Evolutionary conservation across 2,797 vertebrate species (phyloP).

Genomic region (Lerista edwardsae): DNA sequence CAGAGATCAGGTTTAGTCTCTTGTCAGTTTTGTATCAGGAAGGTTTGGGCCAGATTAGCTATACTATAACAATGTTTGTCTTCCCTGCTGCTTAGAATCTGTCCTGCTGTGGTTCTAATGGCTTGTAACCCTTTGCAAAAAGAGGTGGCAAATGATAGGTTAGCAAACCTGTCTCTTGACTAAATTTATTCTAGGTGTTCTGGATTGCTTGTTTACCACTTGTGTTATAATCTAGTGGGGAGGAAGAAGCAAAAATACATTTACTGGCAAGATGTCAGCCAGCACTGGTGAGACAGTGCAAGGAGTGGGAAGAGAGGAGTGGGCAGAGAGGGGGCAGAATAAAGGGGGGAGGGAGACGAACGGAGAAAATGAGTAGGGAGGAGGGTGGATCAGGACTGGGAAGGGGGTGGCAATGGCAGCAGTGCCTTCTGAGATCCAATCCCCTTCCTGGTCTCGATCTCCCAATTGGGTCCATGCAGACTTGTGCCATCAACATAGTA

Average conservation of each 20-base stretch:
- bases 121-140: neutral
- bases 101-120: neutral
- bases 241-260: neutral
- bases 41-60: neutral
- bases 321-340: too few relatives aligned
- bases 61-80: neutral
- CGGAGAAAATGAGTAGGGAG: too few relatives aligned
- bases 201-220: neutral
- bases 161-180: neutral
- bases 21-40: neutral
- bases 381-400: too few relatives aligned
- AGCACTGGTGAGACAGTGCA: too few relatives aligned
- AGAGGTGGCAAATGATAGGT: neutral
- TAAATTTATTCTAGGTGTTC: neutral
- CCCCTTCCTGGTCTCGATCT: too few relatives aligned
- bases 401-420: too few relatives aligned
- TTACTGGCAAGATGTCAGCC: neutral
- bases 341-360: too few relatives aligned
- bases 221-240: neutral
- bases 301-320: too few relatives aligned
- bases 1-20: neutral
- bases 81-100: neutral
- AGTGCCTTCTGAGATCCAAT: too few relatives aligned
- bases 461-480: too few relatives aligned
- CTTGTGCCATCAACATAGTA: too few relatives aligned